Evolutionary conservation across 2,797 vertebrate genomes (phyloP).

Genomic region (Microctenopoma steveboyesi): DNA sequence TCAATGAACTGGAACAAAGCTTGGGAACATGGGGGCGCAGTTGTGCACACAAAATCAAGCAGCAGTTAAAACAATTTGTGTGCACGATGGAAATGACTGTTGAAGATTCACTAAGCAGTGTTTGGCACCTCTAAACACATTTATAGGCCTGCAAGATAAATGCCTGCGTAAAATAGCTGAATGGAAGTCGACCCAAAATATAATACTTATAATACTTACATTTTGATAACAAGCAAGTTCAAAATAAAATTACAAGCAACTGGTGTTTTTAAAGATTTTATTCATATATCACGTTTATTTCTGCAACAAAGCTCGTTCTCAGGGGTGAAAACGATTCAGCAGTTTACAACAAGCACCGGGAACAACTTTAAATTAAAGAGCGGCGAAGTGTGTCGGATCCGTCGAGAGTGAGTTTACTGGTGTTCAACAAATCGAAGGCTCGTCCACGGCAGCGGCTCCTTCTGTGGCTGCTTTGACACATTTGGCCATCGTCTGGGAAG

Average conservation of each 20-base stretch:
- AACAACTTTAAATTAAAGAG: conserved; percentile 71
- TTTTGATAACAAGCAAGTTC: neutral
- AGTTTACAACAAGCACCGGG: conserved; percentile 61
- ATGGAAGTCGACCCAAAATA: neutral
- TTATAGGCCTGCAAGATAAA: neutral
- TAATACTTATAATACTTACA: neutral
- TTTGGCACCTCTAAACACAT: neutral
- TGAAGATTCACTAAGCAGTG: neutral
- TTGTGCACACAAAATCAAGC: neutral
- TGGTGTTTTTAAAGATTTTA: conserved; percentile 61
- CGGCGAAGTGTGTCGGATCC: conserved; percentile 19
- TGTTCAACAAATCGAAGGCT: conserved; percentile 92
- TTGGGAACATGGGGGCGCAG: neutral
- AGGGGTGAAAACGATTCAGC: conserved; percentile 32
- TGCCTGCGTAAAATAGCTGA: neutral
- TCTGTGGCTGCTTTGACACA: conserved; percentile 97
- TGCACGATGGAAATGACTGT: too few relatives aligned
- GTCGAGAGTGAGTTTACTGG: neutral
- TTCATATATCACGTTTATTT: conserved; percentile 62
- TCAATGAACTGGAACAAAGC: neutral
- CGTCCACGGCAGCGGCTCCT: conserved; percentile 93
- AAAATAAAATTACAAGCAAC: neutral
- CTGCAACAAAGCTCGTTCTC: conserved; percentile 62
- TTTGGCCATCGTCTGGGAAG: conserved; percentile 99
- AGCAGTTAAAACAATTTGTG: too few relatives aligned